Percentiles rank a stretch among this genome's conserved stretches.
Conservation (phyloP, 2,113 vertebrate species). For the Amphiprion percula region DNA sequence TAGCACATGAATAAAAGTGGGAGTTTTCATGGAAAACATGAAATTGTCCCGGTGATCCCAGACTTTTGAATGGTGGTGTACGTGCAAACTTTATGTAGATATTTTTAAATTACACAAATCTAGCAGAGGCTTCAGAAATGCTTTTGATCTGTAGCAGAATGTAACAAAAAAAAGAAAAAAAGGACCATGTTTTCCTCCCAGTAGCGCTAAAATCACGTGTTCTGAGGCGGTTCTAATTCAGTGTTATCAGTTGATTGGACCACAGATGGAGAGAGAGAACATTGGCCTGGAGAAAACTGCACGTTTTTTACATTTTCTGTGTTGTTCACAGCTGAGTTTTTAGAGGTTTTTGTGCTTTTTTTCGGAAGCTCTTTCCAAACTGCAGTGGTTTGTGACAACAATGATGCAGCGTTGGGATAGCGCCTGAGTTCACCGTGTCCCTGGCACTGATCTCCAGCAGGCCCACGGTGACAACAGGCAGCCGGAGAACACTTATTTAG, state of each 20-base stretch:
- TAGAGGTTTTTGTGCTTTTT: too few relatives aligned
- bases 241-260: slow-evolving; percentile 44
- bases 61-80: too few relatives aligned
- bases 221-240: slow-evolving; percentile 16
- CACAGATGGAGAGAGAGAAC: slow-evolving; percentile 33
- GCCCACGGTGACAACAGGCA: slow-evolving; percentile 28
- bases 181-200: neutral
- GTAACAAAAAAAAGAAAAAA: neutral
- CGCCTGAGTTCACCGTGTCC: slow-evolving; percentile 24
- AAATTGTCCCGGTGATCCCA: too few relatives aligned
- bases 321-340: neutral
- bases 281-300: slow-evolving; percentile 38
- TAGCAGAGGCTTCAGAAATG: neutral
- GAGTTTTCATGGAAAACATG: too few relatives aligned
- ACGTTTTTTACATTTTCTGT: neutral
- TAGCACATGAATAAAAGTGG: too few relatives aligned
- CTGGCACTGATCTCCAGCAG: slow-evolving; percentile 32
- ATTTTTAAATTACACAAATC: neutral
- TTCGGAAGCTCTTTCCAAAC: slow-evolving; percentile 1
- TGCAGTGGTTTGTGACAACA: slow-evolving; percentile 40
- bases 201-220: slow-evolving; percentile 32
- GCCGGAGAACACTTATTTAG: slow-evolving; percentile 54
- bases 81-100: too few relatives aligned
- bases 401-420: slow-evolving; percentile 17
- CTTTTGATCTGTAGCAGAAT: neutral